Evolutionary conservation across 2,113 vertebrate genomes (phyloP).

Genomic region (Stigmatopora argus): DNA sequence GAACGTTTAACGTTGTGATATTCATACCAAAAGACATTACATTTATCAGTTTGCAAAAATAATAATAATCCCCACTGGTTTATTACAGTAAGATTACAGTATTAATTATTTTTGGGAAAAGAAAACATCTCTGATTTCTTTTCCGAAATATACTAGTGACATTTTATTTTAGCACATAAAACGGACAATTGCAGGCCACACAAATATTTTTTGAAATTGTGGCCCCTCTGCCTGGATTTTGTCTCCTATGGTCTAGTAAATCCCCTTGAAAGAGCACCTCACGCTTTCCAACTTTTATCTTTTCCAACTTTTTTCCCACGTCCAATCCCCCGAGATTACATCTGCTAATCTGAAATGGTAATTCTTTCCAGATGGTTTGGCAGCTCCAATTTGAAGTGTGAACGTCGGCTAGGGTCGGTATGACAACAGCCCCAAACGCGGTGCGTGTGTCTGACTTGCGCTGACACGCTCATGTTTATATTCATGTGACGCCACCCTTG

Average conservation of each 20-base stretch:
- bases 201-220: no score
- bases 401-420: neutral
- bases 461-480: constrained; percentile 26
- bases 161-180: no score
- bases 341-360: neutral
- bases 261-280: neutral
- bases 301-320: neutral
- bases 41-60: no score
- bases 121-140: no score
- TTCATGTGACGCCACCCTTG: constrained; percentile 24
- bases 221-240: no score
- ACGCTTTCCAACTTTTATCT: neutral
- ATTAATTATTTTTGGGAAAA: no score
- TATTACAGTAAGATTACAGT: no score
- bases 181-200: no score
- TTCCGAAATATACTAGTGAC: no score
- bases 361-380: neutral
- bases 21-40: no score
- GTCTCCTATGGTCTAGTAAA: neutral
- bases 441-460: constrained; percentile 7
- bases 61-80: no score
- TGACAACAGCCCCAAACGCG: constrained; percentile 15
- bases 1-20: no score
- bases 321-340: neutral
- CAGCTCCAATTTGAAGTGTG: neutral